Conservation (phyloP, 2,797 vertebrate species). For the Epinephelus awoara region DNA sequence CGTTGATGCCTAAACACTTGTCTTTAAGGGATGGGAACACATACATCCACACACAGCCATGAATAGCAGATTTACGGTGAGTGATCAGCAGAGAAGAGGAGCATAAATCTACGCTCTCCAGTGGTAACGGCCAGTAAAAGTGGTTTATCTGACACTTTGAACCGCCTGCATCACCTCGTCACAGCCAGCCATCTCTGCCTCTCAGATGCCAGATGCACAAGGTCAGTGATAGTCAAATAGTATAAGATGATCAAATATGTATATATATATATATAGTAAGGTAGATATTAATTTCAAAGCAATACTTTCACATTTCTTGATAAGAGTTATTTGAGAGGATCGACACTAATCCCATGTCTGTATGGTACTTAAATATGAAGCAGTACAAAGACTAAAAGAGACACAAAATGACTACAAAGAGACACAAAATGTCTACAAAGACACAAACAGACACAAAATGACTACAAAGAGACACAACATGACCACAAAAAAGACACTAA, state of each 20-base stretch:
- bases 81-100: constrained; percentile 54
- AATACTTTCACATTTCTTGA: not conserved
- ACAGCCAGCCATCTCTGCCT: constrained; percentile 5
- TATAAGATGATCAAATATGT: not conserved
- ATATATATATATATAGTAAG: too few relatives aligned
- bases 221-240: constrained; percentile 10
- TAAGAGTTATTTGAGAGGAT: not conserved
- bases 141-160: constrained; percentile 58
- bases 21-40: not conserved
- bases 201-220: constrained; percentile 22
- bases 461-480: too few relatives aligned
- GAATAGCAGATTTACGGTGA: constrained; percentile 65
- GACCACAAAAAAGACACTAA: too few relatives aligned
- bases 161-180: constrained; percentile 28
- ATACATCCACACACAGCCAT: constrained; percentile 26
- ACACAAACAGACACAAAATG: too few relatives aligned
- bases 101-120: constrained; percentile 58
- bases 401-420: too few relatives aligned
- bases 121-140: constrained; percentile 54
- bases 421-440: too few relatives aligned
- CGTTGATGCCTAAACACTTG: constrained; percentile 2
- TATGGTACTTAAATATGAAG: not conserved
- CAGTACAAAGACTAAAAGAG: too few relatives aligned
- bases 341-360: not conserved
- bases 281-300: not conserved